Evolutionary conservation across 2,113 vertebrate species (phyloP), one percentile per base, ranked within the genome.

Genomic region (Oncorhynchus masou): DNA sequence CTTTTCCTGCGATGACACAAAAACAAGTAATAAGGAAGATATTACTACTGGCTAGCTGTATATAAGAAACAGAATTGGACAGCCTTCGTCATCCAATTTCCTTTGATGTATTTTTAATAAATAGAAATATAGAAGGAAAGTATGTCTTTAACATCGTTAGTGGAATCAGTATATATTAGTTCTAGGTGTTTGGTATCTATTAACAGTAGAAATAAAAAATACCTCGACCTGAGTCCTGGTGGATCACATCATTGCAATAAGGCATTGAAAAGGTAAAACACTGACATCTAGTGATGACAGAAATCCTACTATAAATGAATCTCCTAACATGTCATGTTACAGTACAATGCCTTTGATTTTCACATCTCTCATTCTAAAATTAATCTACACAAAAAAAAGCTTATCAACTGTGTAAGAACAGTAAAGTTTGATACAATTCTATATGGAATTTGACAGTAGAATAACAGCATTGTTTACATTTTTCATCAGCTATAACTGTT

Each of bases 241-340:
- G 16, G 13, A 54, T 19, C 39, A 45, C 9, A 45, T 45, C 11
- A 11, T 45, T 45, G 39, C 39, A 45, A 19, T 54, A 54, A 3
- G 12, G 16, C 5, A 54, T 54, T 15, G 12, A 15, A n/a, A 64
- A 20, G 20, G n/a, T 68, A 60, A 84, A 88, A 89, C 74, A 88
- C 74, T 87, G 89, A 82, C 89, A 86, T 60, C 88, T 88, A 87
- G 84, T 78, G 90, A 59, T 62, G n/a, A 22, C 59, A 22, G n/a
- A 62, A 62, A 62, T 62, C 59, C 20, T 22, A 54, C 51, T 5
- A 9, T 12, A 19, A 16, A 19, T 54, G 1, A 15, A 54, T 22
- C 59, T 22, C 59, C 54, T 57, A 62, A 62, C n/a, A 62, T 22
- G 20, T 22, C 7, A 16, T 62, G n/a, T 57, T 57, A 57, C 39